Conservation (phyloP, 37 sponge, comb jelly and placozoan species). For the Aplysina aerophoba region DNA sequence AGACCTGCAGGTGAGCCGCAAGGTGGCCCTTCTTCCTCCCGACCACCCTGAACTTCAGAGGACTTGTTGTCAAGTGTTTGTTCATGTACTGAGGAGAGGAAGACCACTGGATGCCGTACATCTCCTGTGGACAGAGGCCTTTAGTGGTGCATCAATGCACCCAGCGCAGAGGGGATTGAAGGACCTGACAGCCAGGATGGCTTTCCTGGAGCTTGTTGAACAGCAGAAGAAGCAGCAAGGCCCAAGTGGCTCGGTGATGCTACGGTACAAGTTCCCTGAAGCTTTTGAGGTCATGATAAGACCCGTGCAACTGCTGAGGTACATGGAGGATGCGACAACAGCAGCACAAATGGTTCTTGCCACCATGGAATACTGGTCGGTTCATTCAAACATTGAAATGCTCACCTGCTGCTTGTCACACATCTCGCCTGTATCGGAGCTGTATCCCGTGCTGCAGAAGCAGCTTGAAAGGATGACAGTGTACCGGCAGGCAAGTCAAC, state of each 20-base stretch:
- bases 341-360: conserved; percentile 55
- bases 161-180: not conserved
- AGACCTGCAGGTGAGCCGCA: not conserved
- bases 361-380: conserved; percentile 64
- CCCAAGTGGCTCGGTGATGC: too few relatives aligned
- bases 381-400: conserved; percentile 40
- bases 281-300: not conserved
- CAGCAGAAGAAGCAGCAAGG: not conserved
- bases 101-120: not conserved
- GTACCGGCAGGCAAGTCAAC: conserved; percentile 29
- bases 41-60: not conserved
- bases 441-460: conserved; percentile 17
- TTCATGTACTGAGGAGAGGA: conserved; percentile 22
- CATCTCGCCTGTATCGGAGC: conserved; percentile 46
- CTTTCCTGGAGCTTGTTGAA: not conserved
- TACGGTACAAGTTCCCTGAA: too few relatives aligned
- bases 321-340: conserved; percentile 44
- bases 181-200: not conserved
- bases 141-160: not conserved
- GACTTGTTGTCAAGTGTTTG: not conserved
- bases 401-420: conserved; percentile 50
- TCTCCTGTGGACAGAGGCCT: conserved; percentile 9
- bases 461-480: conserved; percentile 55
- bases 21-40: conserved; percentile 8
- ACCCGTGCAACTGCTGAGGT: conserved; percentile 45